Evolutionary conservation across 2,888 invertebrate species (phyloP), one percentile per base, ranked within the genome.

Genomic region (Teinopalpus imperialis): DNA sequence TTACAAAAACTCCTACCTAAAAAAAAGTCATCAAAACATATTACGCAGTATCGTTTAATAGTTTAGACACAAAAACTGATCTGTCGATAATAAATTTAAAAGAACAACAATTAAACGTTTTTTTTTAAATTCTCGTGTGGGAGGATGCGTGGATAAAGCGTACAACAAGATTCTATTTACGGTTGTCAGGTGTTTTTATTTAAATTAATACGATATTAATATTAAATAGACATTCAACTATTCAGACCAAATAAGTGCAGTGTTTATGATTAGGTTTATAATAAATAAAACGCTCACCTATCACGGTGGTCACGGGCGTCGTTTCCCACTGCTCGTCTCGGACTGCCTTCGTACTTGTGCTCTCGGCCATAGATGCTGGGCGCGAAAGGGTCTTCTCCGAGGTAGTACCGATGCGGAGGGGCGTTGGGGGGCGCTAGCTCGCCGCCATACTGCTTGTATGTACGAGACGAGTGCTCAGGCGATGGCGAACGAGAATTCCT

Each of bases 371-470:
- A 95, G 70, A 95, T 94, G 79, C 94, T 94, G 53, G 93, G 94
- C 45, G 93, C 94, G 76, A 95, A 96, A 16, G 95, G 95, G 88
- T 96, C 95, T 82, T 96, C 95, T 24, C 95, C 95, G 57, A 96
- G 90, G 77, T 96, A 96, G 82, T 95, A 96, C 56, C 94, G 91
- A 69, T 94, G 94, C 52, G 93, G 90, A 6, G 93, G 93, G 51
- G 81, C 79, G 59, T 69, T 68, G 65, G 78, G 81, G 69, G 88
- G 87, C 64, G 87, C 81, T 60, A 85, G 62, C 68, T 87, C 88
- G 32, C 80, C 87, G 51, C 86, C 82, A 74, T 88, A 88, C 71
- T 81, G 86, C 60, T 79, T 80, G 74, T 89, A 89, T 37, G 89
- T 88, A 39, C 87, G 86, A 57, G 87, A 86, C 42, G 81, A 73